Conservation (phyloP, 2,113 vertebrate genomes). For the Galemys pyrenaicus region DNA sequence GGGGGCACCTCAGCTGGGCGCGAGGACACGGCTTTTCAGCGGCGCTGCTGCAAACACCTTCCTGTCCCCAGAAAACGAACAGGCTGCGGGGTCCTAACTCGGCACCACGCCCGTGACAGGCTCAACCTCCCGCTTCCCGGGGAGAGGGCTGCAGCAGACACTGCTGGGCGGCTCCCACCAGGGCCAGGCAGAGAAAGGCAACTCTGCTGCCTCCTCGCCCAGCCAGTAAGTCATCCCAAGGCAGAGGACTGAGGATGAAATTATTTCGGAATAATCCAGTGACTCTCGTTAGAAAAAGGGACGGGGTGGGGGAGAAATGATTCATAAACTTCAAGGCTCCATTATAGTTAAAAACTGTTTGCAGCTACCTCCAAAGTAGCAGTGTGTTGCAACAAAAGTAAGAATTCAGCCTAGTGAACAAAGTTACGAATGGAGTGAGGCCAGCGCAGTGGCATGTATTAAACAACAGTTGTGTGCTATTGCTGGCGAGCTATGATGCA, state of each 20-base stretch:
- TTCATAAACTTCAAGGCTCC: neutral
- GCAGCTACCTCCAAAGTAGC: neutral
- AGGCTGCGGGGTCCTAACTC: neutral
- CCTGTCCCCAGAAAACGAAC: neutral
- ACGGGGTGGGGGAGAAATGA: neutral
- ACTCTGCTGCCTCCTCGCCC: neutral
- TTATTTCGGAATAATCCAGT: neutral
- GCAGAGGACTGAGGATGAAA: neutral
- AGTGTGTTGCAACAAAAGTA: neutral
- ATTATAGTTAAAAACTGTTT: neutral
- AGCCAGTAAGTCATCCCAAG: neutral
- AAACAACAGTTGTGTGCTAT: neutral
- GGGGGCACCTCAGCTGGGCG: neutral
- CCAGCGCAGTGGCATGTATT: conserved; percentile 1
- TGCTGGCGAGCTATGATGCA: neutral
- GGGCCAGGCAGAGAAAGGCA: neutral
- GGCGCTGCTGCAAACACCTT: neutral
- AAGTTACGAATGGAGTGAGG: neutral
- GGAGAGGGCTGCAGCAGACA: neutral
- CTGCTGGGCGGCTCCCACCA: fast-evolving
- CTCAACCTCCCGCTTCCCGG: neutral
- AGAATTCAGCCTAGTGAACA: neutral
- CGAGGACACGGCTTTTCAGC: neutral
- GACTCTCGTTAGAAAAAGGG: neutral
- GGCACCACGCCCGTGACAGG: neutral